These are phyloP conservation scores for Psittacula cyanocephala DNA, from an alignment of 2,113 vertebrate genomes.

Conservation along the genomic window DNA sequence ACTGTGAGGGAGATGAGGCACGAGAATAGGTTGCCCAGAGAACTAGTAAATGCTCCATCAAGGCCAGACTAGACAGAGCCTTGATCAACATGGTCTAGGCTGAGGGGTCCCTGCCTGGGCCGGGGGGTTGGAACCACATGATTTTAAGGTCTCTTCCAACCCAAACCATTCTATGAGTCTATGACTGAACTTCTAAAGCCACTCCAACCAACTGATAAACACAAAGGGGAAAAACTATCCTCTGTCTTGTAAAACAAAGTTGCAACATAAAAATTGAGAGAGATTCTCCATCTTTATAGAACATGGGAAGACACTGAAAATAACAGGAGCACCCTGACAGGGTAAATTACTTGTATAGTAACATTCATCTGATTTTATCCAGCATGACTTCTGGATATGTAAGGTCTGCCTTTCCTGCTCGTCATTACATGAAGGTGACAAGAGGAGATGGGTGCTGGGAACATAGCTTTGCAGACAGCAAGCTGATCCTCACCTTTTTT, in stretches of 20 bases:
- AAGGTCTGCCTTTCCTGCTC: neutral
- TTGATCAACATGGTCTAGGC: neutral
- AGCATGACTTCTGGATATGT: neutral
- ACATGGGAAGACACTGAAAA: neutral
- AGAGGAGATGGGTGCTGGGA: neutral
- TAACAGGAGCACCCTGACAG: neutral
- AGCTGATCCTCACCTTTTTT: neutral
- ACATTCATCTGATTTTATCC: neutral
- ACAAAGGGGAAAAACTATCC: neutral
- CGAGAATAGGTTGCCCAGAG: neutral
- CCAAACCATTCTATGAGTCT: neutral
- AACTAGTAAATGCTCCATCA: neutral
- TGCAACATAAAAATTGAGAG: neutral
- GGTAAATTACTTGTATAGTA: neutral
- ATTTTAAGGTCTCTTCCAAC: neutral
- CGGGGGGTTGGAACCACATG: neutral
- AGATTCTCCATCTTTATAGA: neutral
- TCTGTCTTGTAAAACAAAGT: rapidly evolving
- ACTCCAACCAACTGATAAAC: neutral
- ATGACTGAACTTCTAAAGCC: neutral
- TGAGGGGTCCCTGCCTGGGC: neutral
- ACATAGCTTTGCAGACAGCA: neutral
- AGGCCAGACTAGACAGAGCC: neutral
- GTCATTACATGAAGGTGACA: too few species aligned
- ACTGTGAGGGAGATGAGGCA: neutral